phyloP scores from a whole-genome alignment of 2,888 invertebrate species.

The Zaprionus bogoriensis region DNA sequence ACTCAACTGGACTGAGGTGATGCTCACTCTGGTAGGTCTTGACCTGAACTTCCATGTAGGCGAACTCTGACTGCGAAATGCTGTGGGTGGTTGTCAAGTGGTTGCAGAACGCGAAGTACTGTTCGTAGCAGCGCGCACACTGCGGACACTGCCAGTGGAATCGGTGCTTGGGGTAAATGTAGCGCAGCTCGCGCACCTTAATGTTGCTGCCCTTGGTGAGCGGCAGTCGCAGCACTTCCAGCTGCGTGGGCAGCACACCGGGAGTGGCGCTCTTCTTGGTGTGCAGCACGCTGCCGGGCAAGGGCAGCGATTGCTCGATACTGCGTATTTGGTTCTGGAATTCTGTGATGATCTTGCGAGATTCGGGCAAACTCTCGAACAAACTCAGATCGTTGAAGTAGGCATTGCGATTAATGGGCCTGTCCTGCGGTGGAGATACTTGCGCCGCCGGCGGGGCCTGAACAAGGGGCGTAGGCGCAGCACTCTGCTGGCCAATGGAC shows the following conservation, averaged over 20 bases:
- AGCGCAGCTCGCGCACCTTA: slow-evolving; percentile 36
- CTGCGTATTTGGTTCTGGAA: slow-evolving; percentile 67
- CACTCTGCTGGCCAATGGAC: not conserved
- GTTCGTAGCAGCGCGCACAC: slow-evolving; percentile 59
- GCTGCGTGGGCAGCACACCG: not conserved
- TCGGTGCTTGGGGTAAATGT: slow-evolving; percentile 38
- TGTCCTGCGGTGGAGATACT: not conserved
- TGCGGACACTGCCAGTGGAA: slow-evolving; percentile 69
- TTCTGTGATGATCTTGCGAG: slow-evolving; percentile 65
- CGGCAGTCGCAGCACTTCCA: slow-evolving; percentile 13
- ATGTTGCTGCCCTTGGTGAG: slow-evolving; percentile 5
- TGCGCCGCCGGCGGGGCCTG: not conserved
- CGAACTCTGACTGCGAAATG: slow-evolving; percentile 19
- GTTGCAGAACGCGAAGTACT: slow-evolving; percentile 50
- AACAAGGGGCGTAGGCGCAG: not conserved
- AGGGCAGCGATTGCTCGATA: slow-evolving; percentile 51
- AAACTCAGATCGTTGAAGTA: slow-evolving; percentile 39
- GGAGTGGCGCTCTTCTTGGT: not conserved
- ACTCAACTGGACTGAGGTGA: not conserved
- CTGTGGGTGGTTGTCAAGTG: slow-evolving; percentile 54
- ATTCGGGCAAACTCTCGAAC: slow-evolving; percentile 68
- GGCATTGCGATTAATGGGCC: slow-evolving; percentile 34
- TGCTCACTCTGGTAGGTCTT: slow-evolving; percentile 47
- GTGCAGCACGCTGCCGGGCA: slow-evolving; percentile 59
- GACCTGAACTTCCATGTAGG: slow-evolving; percentile 45